Base-by-base conservation (phyloP, 2,113 vertebrate genomes). In the Dipodomys spectabilis region DNA sequence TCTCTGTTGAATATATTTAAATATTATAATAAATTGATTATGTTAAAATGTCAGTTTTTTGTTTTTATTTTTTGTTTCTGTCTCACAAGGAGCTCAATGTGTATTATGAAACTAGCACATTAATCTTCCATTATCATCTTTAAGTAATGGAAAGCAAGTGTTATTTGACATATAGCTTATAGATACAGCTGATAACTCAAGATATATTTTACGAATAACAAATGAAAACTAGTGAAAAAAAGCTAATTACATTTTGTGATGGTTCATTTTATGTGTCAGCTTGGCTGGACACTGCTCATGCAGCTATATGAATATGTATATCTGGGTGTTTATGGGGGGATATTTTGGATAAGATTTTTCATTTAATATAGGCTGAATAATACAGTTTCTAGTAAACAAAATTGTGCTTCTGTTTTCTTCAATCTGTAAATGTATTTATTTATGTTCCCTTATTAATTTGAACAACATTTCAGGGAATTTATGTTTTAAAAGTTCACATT, bases 1-100 rank as follows among this genome's bases (percentile, higher is more conserved):
- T 53, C 30, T 72, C n/a, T 89, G 20, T 49, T 67, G 44, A 94
- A 77, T 78, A 89, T 72, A 72, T 94, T 88, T 71, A 82, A 67
- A 88, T 35, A 53, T 7, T 87, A 65, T 49, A 80, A 87, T 15
- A 68, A 30, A 71, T n/a, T 77, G 11, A 19, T 77, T 28, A 8
- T 44, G 5, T 92, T 92, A 80, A 89, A 86, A 87, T 71, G 16
- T n/a, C 35, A 69, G 67, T 81, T 30, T 5, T 5, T 86, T 86
- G 5, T 81, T 91, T 94, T 39, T 39, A 39, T 39, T 30, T 5
- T 57, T 86, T 86, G 5, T 81, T 91, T 94, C 88, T 85, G 60
- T 89, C 25, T 90, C 83, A 7, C 6, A 64, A 75, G 44, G 0
- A 87, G 74, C n/a, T 82, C 22, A 90, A 68, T 72, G 10, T 80